A percentile compares a stretch with the other conserved stretches of the same genome.
These are phyloP conservation scores for Pammene aurita DNA, from an alignment of 2,888 invertebrate species.

Conservation along the genomic window DNA sequence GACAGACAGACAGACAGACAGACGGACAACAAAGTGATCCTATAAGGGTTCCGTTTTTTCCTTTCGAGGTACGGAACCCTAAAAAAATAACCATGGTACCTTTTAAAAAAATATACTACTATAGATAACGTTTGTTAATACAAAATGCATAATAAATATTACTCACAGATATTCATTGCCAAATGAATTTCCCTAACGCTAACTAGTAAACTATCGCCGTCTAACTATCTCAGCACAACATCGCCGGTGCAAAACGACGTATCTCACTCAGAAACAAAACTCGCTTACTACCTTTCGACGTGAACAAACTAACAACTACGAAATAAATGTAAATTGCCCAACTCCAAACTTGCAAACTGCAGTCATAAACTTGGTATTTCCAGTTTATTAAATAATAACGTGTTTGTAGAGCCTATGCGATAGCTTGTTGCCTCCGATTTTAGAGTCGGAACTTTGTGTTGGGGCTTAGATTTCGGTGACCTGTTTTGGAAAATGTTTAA, in stretches of 20 bases:
- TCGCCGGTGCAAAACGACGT: not conserved
- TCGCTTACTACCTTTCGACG: not conserved
- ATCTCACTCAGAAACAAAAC: not conserved
- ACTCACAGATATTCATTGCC: slow-evolving; percentile 6
- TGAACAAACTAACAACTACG: slow-evolving; percentile 39
- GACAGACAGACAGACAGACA: too few species aligned
- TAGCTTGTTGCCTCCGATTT: slow-evolving; percentile 16
- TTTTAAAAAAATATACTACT: too few species aligned
- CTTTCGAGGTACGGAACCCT: too few species aligned
- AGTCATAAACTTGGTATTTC: slow-evolving; percentile 60
- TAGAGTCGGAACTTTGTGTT: slow-evolving; percentile 5
- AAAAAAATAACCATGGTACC: too few species aligned
- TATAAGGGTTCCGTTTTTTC: too few species aligned
- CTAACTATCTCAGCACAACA: slow-evolving; percentile 38
- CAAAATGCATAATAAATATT: not conserved
- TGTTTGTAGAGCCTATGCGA: slow-evolving; percentile 45
- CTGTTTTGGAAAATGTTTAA: not conserved
- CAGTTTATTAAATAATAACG: slow-evolving; percentile 64
- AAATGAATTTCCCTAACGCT: slow-evolving; percentile 23
- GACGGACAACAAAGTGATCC: too few species aligned
- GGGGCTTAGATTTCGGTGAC: not conserved
- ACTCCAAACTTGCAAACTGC: slow-evolving; percentile 56
- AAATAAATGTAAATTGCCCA: slow-evolving; percentile 59
- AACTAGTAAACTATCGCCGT: slow-evolving; percentile 20
- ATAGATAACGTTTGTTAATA: too few species aligned